Conservation (phyloP, 1,140 invertebrate species). For the Bombus cullumanus region DNA sequence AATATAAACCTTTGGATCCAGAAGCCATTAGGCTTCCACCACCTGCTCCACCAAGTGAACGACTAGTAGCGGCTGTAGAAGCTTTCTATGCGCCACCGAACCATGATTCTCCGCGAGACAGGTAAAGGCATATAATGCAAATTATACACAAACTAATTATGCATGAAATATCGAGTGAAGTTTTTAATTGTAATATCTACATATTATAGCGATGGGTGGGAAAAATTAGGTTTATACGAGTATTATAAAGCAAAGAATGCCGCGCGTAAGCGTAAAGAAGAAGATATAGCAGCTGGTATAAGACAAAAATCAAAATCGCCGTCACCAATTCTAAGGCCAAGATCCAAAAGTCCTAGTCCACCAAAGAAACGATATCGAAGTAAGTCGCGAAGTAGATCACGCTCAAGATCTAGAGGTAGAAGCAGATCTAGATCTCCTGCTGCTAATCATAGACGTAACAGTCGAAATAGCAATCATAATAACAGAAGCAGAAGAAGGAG, state of each 20-base stretch:
- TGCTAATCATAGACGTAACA: conserved; percentile 76
- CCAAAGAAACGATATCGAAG: conserved; percentile 89
- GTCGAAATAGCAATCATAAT: conserved; percentile 72
- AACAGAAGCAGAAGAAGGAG: conserved; percentile 77
- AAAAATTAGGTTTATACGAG: conserved; percentile 97
- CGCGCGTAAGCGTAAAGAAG: conserved; percentile 94
- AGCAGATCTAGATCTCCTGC: conserved; percentile 85
- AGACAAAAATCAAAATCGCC: conserved; percentile 89
- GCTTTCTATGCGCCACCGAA: conserved; percentile 97
- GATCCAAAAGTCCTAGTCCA: conserved; percentile 88
- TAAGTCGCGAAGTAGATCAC: conserved; percentile 83
- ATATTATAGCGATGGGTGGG: conserved; percentile 95
- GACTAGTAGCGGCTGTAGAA: conserved; percentile 95
- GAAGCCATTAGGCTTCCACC: conserved; percentile 95
- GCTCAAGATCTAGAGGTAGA: conserved; percentile 82
- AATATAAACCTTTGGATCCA: conserved; percentile 95
- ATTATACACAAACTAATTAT: neutral
- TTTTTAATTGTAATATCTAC: neutral
- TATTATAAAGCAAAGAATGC: conserved; percentile 98
- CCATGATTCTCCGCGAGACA: conserved; percentile 96
- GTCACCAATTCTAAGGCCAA: conserved; percentile 86
- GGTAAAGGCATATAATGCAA: conserved; percentile 84
- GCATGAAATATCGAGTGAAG: neutral
- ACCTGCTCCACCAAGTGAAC: conserved; percentile 95
- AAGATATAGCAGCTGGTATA: conserved; percentile 88